A percentile compares a stretch with the other conserved stretches of the same genome.
Evolutionary conservation across 2,113 vertebrate species (phyloP).

Genomic region (Ochotona curzoniae): DNA sequence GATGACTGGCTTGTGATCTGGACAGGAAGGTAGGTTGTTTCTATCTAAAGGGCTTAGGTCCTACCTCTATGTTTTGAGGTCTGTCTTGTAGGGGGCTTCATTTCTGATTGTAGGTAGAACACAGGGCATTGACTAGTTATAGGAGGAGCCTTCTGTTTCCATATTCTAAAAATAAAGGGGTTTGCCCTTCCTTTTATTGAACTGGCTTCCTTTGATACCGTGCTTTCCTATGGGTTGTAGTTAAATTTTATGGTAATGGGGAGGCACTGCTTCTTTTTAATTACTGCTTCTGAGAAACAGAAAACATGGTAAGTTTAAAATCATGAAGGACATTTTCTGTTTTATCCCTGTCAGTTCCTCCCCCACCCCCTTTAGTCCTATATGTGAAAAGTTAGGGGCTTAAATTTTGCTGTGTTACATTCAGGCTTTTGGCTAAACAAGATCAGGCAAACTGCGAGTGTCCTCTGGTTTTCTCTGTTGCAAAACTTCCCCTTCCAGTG

Average conservation of each 20-base stretch:
- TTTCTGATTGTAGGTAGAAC: conserved; percentile 29
- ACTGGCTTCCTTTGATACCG: conserved; percentile 69
- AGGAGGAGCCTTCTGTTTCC: background rate
- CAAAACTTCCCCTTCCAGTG: background rate
- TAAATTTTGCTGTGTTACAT: background rate
- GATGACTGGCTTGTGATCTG: background rate
- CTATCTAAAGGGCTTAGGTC: background rate
- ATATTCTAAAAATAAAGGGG: conserved; percentile 62
- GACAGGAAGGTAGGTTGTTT: background rate
- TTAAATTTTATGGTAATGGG: conserved; percentile 75
- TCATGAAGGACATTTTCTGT: conserved; percentile 3
- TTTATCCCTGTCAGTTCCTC: background rate
- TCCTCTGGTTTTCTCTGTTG: background rate
- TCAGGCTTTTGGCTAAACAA: background rate
- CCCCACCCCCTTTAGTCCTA: background rate
- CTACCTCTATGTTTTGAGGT: background rate
- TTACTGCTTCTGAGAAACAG: conserved; percentile 72
- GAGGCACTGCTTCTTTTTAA: conserved; percentile 73
- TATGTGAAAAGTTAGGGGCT: background rate
- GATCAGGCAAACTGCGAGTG: background rate
- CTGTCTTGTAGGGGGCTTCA: conserved; percentile 20
- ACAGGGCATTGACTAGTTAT: background rate
- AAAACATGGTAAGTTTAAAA: background rate
- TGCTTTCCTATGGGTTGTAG: conserved; percentile 81
- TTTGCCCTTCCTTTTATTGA: conserved; percentile 76